Percentiles rank a stretch among this genome's conserved stretches.
Evolutionary conservation across 1,140 invertebrate genomes (phyloP).

Genomic region (Penaeus chinensis): DNA sequence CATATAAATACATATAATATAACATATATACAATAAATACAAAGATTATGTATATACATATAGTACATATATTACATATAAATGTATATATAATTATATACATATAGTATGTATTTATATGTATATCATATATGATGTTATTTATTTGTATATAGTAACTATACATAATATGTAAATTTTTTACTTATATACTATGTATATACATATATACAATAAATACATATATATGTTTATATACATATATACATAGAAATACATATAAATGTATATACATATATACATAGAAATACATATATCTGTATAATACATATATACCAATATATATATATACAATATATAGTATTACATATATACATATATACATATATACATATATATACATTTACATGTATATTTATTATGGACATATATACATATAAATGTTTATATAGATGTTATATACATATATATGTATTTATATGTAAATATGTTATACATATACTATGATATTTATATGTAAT

Average conservation of each 20-base stretch:
- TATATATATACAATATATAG: no score
- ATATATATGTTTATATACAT: not conserved
- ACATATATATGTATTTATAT: not conserved
- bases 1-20: not conserved
- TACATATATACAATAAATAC: not conserved
- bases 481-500: not conserved
- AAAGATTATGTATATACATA: not conserved
- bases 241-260: not conserved
- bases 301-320: no score
- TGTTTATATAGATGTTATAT: not conserved
- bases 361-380: not conserved
- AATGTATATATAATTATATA: conserved; percentile 19
- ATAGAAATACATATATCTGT: not conserved
- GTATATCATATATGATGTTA: conserved; percentile 4
- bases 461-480: conserved; percentile 9
- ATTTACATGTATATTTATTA: not conserved
- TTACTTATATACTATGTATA: not conserved
- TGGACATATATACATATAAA: not conserved
- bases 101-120: conserved; percentile 18
- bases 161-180: conserved; percentile 16
- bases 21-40: no score
- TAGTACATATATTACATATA: conserved; percentile 1
- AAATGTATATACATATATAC: not conserved
- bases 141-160: conserved; percentile 2
- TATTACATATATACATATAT: no score